Evolutionary conservation across 2,888 invertebrate genomes (phyloP), one percentile per base, ranked within the genome.

Genomic region (Clanis bilineata): DNA sequence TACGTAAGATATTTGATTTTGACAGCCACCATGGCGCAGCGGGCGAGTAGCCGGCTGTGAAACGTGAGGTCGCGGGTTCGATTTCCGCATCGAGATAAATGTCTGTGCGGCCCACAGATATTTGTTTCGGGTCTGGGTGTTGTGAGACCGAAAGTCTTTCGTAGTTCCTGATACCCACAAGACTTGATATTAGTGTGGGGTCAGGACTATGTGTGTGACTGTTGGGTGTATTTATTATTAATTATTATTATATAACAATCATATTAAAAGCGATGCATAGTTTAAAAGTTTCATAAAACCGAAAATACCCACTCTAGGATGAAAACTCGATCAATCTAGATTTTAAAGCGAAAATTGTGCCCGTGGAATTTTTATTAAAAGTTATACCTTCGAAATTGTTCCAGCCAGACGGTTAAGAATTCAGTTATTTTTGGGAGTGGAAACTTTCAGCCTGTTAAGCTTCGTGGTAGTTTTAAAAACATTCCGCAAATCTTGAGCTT

Each of bases 241-340:
- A n/a, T n/a, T n/a, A n/a, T n/a, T n/a, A n/a, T n/a, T 22, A 44
- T 22, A 22, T 43, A 44, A 44, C 22, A 10, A 10, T 4, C 25
- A 1, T 23, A 12, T n/a, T 5, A 15, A 25, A 45, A n/a, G 22
- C n/a, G 25, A 10, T 23, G 23, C 12, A 45, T n/a, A n/a, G 23
- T 12, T 21, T 1, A 6, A 23, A 23, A 51, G 15, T 32, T 51
- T 25, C 6, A 10, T 45, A 45, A 45, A 45, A 9, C n/a, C 45
- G 23, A 22, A 22, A 45, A 45, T 18, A 51, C 18, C 18, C 28
- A 51, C 18, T 32, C 51, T 28, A 28, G 32, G 2, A 9, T 9
- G 43, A 45, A n/a, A 51, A 32, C 18, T 51, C 51, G 51, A 51
- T 51, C 51, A 51, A 51, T 51, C 51, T 32, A 28, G 51, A 51